Conservation (phyloP, 2,113 vertebrate genomes). For the Cheirogaleus medius region DNA sequence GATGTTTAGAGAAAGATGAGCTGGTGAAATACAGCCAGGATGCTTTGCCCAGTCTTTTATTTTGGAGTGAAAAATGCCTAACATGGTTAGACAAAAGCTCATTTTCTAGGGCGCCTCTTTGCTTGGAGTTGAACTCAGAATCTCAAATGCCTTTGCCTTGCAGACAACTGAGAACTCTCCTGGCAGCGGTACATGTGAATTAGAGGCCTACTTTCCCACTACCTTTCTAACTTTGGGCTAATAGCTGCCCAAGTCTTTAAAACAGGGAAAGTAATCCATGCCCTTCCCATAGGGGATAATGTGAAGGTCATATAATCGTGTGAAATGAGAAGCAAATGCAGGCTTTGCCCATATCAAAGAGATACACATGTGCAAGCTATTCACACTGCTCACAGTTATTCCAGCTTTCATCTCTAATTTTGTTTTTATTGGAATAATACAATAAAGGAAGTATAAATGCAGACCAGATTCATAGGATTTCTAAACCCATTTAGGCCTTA, state of each 20-base stretch:
- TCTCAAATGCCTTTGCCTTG: background rate
- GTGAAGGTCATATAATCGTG: too few species aligned
- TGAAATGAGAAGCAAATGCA: background rate
- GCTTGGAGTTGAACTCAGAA: background rate
- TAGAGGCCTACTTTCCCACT: background rate
- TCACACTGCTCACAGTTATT: background rate
- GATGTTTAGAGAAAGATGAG: conserved; percentile 53
- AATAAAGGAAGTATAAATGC: background rate
- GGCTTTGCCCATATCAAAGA: background rate
- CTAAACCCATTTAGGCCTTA: background rate
- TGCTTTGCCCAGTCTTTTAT: conserved; percentile 39
- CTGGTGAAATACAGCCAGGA: conserved; percentile 28
- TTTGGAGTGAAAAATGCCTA: conserved; percentile 19
- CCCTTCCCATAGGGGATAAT: fast-evolving
- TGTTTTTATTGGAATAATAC: background rate
- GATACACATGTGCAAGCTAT: background rate
- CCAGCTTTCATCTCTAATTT: background rate
- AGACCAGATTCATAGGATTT: background rate
- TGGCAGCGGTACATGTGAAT: background rate
- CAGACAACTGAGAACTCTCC: background rate
- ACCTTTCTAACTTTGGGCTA: background rate
- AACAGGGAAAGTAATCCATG: background rate
- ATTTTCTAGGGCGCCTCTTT: conserved; percentile 19
- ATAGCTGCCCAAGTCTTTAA: background rate
- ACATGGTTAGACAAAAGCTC: conserved; percentile 47